Base-by-base conservation (phyloP, 2,113 vertebrate genomes). In the Uria aalge region DNA sequence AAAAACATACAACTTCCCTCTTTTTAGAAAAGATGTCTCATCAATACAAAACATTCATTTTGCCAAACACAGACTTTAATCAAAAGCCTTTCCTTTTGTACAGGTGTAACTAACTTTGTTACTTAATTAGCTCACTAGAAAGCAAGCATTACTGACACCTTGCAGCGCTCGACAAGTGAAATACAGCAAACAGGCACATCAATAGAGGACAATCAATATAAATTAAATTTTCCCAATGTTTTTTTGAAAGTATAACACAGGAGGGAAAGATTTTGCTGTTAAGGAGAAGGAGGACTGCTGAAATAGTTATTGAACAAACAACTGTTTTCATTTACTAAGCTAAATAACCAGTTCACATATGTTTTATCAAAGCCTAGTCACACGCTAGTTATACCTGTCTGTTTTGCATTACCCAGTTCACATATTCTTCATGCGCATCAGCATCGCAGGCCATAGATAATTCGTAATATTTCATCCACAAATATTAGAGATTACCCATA, bases 221-320 rank as follows among this genome's bases (percentile, higher is more conserved):
- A 79, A 94, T n/a, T 64, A 74, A 32, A 29, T 67, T 93, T 94
- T 59, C 22, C 47, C 53, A 72, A 22, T 73, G 19, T 40, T 72
- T 95, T 90, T 48, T 50, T 69, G 15, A 27, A 78, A 91, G 57
- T 5, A 11, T 75, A 82, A 60, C 19, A 32, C 11, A 56, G 60
- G 23, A 84, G 24, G 24, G 27, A 62, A 68, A 62, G 43, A 29
- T 80, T 62, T 80, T 47, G 11, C 62, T 53, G 19, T 34, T 63
- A 83, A 60, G 36, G 34, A 77, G 66, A 71, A 48, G 22, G 36
- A 78, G 32, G 38, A 48, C 8, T 79, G 84, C 62, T 76, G 59
- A 84, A 91, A 64, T 12, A 81, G 22, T 55, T 87, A 86, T 20
- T 82, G 77, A 87, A 84, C 73, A 76, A 94, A 77, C 50, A 90